Percentiles rank a stretch among this genome's conserved stretches.
Evolutionary conservation across 2,113 vertebrate species (phyloP).

Genomic region (Dissostichus mawsoni): DNA sequence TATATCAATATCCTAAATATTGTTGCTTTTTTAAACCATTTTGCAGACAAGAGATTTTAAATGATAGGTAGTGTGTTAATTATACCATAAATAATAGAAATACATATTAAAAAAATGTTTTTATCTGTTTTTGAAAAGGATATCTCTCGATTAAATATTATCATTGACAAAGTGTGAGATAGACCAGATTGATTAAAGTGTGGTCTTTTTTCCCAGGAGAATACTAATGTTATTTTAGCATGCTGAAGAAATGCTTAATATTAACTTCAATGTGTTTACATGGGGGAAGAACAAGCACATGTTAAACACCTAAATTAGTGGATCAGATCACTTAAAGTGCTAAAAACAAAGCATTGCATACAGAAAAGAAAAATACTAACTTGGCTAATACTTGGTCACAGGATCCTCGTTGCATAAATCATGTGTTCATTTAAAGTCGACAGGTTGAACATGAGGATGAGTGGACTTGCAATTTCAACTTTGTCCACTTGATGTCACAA

Average conservation of each 20-base stretch:
- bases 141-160: background rate
- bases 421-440: background rate
- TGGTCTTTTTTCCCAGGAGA: too few relatives aligned
- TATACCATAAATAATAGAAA: too few relatives aligned
- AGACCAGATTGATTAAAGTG: background rate
- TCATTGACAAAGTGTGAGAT: background rate
- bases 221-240: background rate
- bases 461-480: constrained; percentile 68
- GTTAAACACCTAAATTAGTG: background rate
- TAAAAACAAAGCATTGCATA: background rate
- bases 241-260: background rate
- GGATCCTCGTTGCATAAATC: background rate
- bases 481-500: constrained; percentile 83
- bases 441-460: background rate
- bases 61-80: too few relatives aligned
- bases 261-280: background rate
- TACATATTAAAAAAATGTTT: too few relatives aligned
- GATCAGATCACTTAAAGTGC: constrained; percentile 9
- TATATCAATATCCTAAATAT: too few relatives aligned
- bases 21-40: too few relatives aligned
- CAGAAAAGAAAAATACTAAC: background rate
- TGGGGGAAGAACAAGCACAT: background rate
- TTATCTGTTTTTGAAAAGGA: too few relatives aligned
- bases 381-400: background rate
- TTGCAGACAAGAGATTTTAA: too few relatives aligned